Percentiles rank a stretch among this genome's conserved stretches.
Evolutionary conservation across 2,888 invertebrate genomes (phyloP).

Genomic region (Acanthopleura granulata): DNA sequence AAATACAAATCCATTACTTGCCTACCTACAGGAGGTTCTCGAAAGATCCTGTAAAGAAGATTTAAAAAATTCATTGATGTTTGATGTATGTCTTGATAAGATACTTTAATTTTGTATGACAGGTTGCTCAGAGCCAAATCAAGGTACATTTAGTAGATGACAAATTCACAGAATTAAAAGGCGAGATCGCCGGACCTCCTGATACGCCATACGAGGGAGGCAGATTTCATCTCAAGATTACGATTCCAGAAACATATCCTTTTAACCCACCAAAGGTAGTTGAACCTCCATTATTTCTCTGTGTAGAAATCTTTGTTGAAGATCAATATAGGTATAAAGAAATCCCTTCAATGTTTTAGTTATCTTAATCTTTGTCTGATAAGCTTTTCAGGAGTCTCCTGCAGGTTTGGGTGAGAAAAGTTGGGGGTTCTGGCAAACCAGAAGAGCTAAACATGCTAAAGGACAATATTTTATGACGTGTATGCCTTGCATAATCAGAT

Average conservation of each 20-base stretch:
- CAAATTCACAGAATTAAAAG: constrained; percentile 90
- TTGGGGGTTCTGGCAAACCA: no score
- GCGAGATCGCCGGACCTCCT: constrained; percentile 97
- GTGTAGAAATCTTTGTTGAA: neutral
- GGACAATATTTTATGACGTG: no score
- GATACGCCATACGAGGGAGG: constrained; percentile 99
- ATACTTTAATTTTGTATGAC: constrained; percentile 27
- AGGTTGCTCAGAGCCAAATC: constrained; percentile 71
- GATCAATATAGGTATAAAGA: neutral
- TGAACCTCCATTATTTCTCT: neutral
- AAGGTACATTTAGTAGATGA: constrained; percentile 86
- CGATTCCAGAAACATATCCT: constrained; percentile 98
- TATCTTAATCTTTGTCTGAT: neutral
- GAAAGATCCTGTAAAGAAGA: no score
- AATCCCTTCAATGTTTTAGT: neutral
- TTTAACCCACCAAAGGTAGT: constrained; percentile 99
- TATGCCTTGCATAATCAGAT: no score
- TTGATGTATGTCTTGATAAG: neutral
- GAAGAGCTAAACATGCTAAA: no score
- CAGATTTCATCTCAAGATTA: constrained; percentile 92
- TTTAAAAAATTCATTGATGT: no score
- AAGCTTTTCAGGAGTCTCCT: no score
- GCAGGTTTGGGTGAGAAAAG: no score
- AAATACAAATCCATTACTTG: no score
- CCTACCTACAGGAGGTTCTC: no score